Conservation (phyloP, 2,797 vertebrate species). For the Picus viridis region DNA sequence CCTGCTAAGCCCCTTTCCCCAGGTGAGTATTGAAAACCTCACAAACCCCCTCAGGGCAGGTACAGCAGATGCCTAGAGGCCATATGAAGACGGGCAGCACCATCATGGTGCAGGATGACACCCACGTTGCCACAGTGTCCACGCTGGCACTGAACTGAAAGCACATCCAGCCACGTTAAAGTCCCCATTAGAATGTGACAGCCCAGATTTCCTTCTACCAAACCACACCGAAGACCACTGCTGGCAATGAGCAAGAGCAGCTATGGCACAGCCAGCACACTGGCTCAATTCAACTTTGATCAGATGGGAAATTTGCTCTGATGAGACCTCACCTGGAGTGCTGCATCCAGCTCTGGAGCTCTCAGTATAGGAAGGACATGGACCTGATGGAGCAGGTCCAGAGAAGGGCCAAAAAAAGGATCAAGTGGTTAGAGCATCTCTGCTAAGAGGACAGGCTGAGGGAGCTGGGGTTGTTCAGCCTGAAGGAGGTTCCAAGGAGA, state of each 20-base stretch:
- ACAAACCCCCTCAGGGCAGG: accelerated
- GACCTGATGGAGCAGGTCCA: too few species aligned
- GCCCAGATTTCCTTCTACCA: not conserved
- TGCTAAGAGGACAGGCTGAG: too few species aligned
- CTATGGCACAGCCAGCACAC: not conserved
- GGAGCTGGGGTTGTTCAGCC: too few species aligned
- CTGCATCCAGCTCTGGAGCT: too few species aligned
- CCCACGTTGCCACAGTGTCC: not conserved
- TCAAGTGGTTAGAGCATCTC: too few species aligned
- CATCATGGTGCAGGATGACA: accelerated
- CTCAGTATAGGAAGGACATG: too few species aligned
- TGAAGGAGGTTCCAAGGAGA: too few species aligned
- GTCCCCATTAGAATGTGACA: accelerated
- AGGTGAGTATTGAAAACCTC: not conserved
- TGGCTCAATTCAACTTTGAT: not conserved
- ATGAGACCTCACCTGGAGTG: too few species aligned
- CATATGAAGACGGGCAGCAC: accelerated
- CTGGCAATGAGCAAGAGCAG: not conserved
- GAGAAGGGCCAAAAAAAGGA: too few species aligned
- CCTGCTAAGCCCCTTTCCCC: not conserved
- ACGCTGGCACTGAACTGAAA: not conserved
- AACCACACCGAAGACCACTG: not conserved
- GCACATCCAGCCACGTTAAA: accelerated
- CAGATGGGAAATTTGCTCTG: not conserved
- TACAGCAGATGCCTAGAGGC: not conserved